Percentiles rank a stretch among this genome's conserved stretches.
These are phyloP conservation scores for Helogale parvula DNA, from an alignment of 2,113 vertebrate genomes.

Conservation along the genomic window DNA sequence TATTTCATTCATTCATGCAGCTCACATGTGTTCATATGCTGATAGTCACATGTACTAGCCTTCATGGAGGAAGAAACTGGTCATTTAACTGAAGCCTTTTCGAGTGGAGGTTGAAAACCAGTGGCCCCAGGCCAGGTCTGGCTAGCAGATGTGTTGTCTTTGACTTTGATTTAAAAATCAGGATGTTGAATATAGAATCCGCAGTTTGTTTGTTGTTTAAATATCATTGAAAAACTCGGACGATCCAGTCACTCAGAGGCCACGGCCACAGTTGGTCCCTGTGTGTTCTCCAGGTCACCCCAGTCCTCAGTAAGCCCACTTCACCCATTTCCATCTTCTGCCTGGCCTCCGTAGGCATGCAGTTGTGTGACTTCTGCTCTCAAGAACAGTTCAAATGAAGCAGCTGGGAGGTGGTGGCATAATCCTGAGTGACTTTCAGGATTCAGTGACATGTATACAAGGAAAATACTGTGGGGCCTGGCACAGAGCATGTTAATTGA, in stretches of 20 bases:
- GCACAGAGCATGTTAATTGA: background rate
- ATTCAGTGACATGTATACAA: background rate
- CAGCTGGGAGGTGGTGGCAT: background rate
- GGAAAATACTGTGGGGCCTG: background rate
- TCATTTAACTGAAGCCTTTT: background rate
- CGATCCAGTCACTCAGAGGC: background rate
- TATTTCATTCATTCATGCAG: background rate
- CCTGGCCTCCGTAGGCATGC: background rate
- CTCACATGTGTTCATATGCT: background rate
- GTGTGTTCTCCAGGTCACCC: background rate
- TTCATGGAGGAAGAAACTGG: background rate
- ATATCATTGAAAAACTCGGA: background rate
- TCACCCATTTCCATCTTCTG: background rate
- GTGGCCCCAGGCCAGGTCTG: background rate
- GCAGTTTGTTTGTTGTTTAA: background rate
- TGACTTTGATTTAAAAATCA: constrained; percentile 6
- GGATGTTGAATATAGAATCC: background rate
- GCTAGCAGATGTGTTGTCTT: background rate
- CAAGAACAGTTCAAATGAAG: background rate
- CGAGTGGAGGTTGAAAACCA: background rate
- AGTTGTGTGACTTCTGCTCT: background rate
- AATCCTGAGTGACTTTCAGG: background rate
- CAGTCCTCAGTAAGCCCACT: background rate
- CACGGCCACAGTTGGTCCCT: background rate
- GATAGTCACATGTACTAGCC: background rate